Base-by-base conservation (phyloP, 2,113 vertebrate genomes). In the Ardeotis arabs region DNA sequence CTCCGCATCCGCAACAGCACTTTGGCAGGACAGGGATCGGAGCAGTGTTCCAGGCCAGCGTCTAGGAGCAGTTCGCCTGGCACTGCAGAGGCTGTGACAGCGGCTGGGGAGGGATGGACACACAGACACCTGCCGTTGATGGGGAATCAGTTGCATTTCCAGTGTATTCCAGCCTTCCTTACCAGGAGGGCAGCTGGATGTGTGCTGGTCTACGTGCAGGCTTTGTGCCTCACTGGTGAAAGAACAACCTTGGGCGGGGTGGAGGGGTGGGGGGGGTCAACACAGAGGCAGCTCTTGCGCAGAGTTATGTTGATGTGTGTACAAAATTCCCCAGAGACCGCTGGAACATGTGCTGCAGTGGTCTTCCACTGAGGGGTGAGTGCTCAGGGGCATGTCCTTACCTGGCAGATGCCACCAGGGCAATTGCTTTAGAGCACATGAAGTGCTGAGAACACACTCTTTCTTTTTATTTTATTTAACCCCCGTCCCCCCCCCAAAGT, bases 291-390 rank as follows among this genome's bases (percentile, higher is more conserved):
- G 77, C 17, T 39, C 20, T 3, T 9, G 41, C 17, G 58, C 84
- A 56, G 24, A 56, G 24, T 1, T 25, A 8, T 0, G 7, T 7
- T 12, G 7, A 4, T 18, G 1, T 3, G 6, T 0, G 4, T 4
- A 11, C 16, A 19, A 0, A 4, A 19, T 29, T 15, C 31, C 24
- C 4, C 7, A 1, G 8, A 52, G n/a, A 5, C 11, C 0, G 4
- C 9, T 4, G 15, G 56, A 47, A 9, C 5, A 7, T 13, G 12
- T 8, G 9, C 22, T 50, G 37, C 56, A 5, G 0, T 5, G 12
- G 8, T 5, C 52, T 39, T 15, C 37, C 37, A 2, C 8, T 0
- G 10, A 39, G 63, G 45, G 70, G 64, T 0, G 50, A 35, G 63
- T 3, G 1, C 53, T 4, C 3, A 1, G 83, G n/a, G 31, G 7